Base-by-base conservation (phyloP, 2,888 invertebrate species). In the Campaea margaritaria region DNA sequence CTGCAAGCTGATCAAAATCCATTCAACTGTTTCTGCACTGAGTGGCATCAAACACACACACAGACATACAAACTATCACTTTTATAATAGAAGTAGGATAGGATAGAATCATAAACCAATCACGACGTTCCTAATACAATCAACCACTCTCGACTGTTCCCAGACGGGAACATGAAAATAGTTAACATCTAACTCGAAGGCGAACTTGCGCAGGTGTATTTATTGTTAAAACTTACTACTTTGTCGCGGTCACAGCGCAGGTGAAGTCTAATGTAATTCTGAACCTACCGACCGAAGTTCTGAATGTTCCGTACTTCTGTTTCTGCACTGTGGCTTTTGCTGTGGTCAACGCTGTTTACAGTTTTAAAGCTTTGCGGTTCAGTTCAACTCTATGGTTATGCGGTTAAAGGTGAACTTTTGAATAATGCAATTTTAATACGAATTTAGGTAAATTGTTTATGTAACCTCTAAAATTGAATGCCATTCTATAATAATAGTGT, bases 191-290 rank as follows among this genome's bases (percentile, higher is more conserved):
- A 48, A 54, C 47, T 27, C 38, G 27, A 36, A 55, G 14, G 43
- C 14, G 12, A 56, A 49, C 44, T 54, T 54, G 16, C 15, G 5
- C 47, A 39, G 11, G 48, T 31, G 10, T 53, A 51, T 53, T 55
- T 53, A 43, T 47, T 41, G 46, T 50, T 52, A 14, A 46, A 62
- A 65, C 65, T 65, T 55, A 31, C 48, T 58, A 65, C 62, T 65
- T 60, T 55, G 62, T 52, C 54, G 65, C 41, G 65, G 65, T 62
- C 57, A 41, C 47, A 59, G 50, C 42, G 48, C 60, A 62, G 60
- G 62, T 62, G 57, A 60, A 62, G 57, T 60, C 34, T 60, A 57
- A 58, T 60, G 62, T 59, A 57, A 57, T 56, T 53, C 41, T 31
- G 12, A 48, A 54, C 49, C 58, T 54, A 48, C 14, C 9, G 2